Evolutionary conservation across 2,888 invertebrate species (phyloP).

Genomic region (Polymixis flavicincta): DNA sequence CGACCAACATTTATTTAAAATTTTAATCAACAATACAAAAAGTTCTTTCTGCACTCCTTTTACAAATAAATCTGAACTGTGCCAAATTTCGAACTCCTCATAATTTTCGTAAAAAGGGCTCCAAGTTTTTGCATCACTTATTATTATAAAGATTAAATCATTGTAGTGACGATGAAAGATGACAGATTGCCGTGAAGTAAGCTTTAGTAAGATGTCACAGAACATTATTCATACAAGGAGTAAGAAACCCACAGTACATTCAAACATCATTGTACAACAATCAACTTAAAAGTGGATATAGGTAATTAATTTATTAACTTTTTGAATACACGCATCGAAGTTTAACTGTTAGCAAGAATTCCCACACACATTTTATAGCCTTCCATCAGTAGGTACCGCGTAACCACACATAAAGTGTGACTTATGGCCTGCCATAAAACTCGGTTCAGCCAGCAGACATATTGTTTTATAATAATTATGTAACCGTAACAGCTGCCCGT

Average conservation of each 20-base stretch:
- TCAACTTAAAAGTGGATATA: too few relatives aligned
- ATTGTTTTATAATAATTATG: constrained; percentile 47
- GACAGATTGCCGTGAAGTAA: background rate
- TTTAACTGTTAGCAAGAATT: background rate
- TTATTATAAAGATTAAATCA: background rate
- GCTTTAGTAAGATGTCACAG: background rate
- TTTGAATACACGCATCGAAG: too few relatives aligned
- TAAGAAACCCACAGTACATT: background rate
- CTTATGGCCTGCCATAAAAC: constrained; percentile 7
- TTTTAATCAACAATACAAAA: too few relatives aligned
- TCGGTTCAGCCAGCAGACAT: background rate
- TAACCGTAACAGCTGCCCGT: constrained; percentile 29
- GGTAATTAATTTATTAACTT: too few relatives aligned
- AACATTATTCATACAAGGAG: background rate
- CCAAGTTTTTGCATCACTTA: too few relatives aligned
- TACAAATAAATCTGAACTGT: too few relatives aligned
- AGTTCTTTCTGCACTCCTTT: too few relatives aligned
- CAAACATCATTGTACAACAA: background rate
- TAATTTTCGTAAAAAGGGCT: too few relatives aligned
- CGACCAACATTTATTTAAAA: too few relatives aligned
- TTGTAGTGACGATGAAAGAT: background rate
- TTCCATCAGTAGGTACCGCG: background rate
- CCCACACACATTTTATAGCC: too few relatives aligned
- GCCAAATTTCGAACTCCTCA: too few relatives aligned
- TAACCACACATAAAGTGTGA: background rate